Evolutionary conservation across 2,113 vertebrate genomes (phyloP), one percentile per base, ranked within the genome.

Genomic region (Phyllostomus hastatus): DNA sequence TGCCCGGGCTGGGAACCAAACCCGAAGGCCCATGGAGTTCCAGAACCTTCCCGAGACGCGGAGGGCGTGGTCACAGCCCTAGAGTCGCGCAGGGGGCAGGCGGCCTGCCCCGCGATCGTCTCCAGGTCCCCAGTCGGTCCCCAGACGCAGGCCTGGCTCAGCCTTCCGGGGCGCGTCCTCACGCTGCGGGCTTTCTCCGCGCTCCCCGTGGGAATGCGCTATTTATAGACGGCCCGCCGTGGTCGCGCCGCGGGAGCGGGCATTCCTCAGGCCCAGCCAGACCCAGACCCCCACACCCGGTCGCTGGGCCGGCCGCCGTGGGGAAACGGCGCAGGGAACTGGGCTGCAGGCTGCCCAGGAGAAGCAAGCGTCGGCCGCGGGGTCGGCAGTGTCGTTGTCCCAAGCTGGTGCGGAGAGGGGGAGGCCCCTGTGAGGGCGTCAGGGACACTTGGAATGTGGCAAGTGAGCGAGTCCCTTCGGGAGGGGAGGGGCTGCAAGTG

Each of bases 11-110:
- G 2, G 3, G 66, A 48, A 4, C 5, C 1, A 4, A 33, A 24
- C 8, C 0, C 0, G 20, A 4, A 7, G 43, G 19, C 26, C 64
- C 5, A 0, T 8, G 4, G 3, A 1, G 5, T 33, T 24, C 69
- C 8, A 2, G 24, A 46, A 35, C 31, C 31, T 22, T 16, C 50
- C 3, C 0, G 10, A 33, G 1, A 10, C 52, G 2, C 1, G 0
- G 28, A 1, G 48, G 69, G 19, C 5, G 69, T 2, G 0, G 6
- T 7, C 22, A 2, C 0, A 2, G 9, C 24, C 16, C 3, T 9
- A 0, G n/a, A n/a, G 11, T 72, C 0, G 7, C 15, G 3, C 35
- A 0, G 46, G 41, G 16, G 43, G 61, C 38, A 14, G 50, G 12
- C 26, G 1, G 3, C 31, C 10, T 52, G 6, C 59, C 64, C 4